These are phyloP conservation scores for Drosophila phalerata DNA, from an alignment of 2,888 invertebrate genomes.

Conservation along the genomic window DNA sequence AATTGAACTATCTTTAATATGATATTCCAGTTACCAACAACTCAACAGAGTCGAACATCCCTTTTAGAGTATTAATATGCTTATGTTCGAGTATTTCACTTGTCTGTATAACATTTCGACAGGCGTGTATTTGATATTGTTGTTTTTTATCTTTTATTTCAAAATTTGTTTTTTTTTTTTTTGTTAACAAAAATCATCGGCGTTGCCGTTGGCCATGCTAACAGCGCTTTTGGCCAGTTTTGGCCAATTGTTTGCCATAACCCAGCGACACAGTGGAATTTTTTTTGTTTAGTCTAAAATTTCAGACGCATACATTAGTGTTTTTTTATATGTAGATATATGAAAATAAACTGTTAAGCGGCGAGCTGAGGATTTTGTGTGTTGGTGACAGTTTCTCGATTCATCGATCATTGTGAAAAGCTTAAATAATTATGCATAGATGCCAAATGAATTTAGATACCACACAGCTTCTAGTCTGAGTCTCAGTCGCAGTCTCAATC, in stretches of 20 bases:
- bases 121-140: constrained; percentile 47
- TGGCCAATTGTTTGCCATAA: constrained; percentile 71
- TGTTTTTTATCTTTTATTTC: constrained; percentile 22
- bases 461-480: neutral
- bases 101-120: constrained; percentile 69
- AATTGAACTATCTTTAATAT: neutral
- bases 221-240: constrained; percentile 62
- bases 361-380: constrained; percentile 27
- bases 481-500: neutral
- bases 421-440: constrained; percentile 38
- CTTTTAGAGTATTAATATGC: constrained; percentile 24
- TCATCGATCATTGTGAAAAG: constrained; percentile 58
- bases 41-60: neutral
- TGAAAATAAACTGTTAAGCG: constrained; percentile 30
- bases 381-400: constrained; percentile 62
- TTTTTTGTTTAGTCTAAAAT: constrained; percentile 43
- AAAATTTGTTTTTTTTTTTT: constrained; percentile 35
- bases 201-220: constrained; percentile 62
- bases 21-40: neutral
- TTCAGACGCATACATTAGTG: constrained; percentile 16
- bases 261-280: constrained; percentile 68
- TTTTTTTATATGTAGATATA: neutral
- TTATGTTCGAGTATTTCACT: constrained; percentile 65
- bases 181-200: constrained; percentile 70
- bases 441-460: neutral